A percentile compares a stretch with the other conserved stretches of the same genome.
Evolutionary conservation across 2,888 invertebrate genomes (phyloP).

Genomic region (Bruchidius siliquastri): DNA sequence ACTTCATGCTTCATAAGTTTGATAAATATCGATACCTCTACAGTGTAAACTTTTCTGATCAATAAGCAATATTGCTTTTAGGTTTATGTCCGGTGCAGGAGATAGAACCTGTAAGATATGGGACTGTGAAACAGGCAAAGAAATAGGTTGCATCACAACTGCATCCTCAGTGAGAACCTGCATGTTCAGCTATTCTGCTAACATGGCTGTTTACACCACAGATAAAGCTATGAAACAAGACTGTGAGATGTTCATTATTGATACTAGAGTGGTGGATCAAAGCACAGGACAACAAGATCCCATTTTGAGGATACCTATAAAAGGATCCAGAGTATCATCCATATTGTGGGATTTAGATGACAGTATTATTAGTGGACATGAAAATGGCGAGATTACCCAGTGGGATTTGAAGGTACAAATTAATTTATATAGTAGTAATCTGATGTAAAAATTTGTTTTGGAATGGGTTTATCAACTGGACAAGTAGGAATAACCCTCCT

Average conservation of each 20-base stretch:
- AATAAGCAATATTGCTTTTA: neutral
- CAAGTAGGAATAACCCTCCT: too few relatives aligned
- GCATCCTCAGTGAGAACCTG: constrained; percentile 90
- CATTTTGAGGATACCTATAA: constrained; percentile 73
- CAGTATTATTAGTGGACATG: constrained; percentile 87
- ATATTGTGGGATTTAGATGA: constrained; percentile 95
- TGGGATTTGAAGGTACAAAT: constrained; percentile 85
- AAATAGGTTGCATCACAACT: constrained; percentile 70
- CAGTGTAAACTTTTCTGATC: too few relatives aligned
- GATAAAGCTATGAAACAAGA: constrained; percentile 88
- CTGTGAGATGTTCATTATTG: constrained; percentile 86
- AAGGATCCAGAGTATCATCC: constrained; percentile 82
- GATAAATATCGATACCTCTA: too few relatives aligned
- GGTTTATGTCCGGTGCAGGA: constrained; percentile 81
- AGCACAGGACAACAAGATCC: constrained; percentile 65
- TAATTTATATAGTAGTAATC: too few relatives aligned
- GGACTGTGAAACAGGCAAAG: constrained; percentile 83
- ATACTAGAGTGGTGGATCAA: constrained; percentile 72
- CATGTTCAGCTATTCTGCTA: constrained; percentile 88
- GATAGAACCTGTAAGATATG: constrained; percentile 89
- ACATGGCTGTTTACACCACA: constrained; percentile 88
- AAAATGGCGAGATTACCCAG: constrained; percentile 85
- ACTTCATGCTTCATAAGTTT: too few relatives aligned
- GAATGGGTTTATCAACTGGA: too few relatives aligned
- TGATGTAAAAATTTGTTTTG: too few relatives aligned